These are phyloP conservation scores for Tarsius wallacei DNA, from an alignment of 2,797 vertebrate species.

Conservation along the genomic window DNA sequence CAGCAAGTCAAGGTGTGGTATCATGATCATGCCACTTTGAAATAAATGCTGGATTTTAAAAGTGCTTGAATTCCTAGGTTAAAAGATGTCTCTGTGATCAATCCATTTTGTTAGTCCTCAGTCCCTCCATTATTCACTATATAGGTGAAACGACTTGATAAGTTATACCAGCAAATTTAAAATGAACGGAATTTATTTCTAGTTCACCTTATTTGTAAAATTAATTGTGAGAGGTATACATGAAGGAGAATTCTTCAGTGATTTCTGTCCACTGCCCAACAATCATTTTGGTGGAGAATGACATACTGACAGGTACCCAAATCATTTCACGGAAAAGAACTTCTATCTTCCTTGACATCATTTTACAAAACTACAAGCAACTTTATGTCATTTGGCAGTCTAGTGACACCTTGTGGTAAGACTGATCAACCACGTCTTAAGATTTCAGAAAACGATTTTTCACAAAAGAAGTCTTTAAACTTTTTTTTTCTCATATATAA, in stretches of 20 bases:
- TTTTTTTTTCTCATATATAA: not conserved
- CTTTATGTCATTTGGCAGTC: not conserved
- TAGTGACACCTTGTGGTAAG: constrained; percentile 88
- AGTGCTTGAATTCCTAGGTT: not conserved
- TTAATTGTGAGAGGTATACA: not conserved
- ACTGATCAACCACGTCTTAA: constrained; percentile 65
- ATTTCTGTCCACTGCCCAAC: no score
- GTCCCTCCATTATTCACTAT: not conserved
- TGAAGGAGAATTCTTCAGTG: not conserved
- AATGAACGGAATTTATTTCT: not conserved
- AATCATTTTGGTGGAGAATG: not conserved
- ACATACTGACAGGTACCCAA: not conserved
- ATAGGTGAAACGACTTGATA: not conserved
- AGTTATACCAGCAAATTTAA: not conserved
- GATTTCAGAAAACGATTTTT: not conserved
- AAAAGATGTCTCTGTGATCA: not conserved
- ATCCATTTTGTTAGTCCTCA: not conserved
- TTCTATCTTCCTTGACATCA: not conserved
- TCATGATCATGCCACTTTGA: not conserved
- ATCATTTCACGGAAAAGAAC: not conserved
- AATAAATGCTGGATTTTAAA: constrained; percentile 26
- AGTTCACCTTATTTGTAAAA: constrained; percentile 23
- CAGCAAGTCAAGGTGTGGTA: no score
- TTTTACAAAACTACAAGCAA: constrained; percentile 43
- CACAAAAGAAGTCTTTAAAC: not conserved